A percentile compares a stretch with the other conserved stretches of the same genome.
These are phyloP conservation scores for Andrena flavipes DNA, from an alignment of 2,888 invertebrate species.

Conservation along the genomic window DNA sequence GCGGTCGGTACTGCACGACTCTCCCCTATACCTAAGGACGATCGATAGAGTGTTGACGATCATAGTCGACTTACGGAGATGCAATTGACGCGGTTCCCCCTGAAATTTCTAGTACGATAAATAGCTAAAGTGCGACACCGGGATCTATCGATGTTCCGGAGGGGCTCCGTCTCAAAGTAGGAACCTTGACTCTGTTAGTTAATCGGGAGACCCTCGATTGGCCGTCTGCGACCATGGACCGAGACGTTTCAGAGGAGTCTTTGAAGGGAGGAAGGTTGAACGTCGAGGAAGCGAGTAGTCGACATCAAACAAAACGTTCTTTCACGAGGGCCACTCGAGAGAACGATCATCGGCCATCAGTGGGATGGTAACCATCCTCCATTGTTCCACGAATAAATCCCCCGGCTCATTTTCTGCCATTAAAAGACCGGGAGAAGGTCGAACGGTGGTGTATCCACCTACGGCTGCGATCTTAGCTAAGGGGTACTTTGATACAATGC, in stretches of 20 bases:
- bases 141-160: neutral
- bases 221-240: slow-evolving; percentile 20
- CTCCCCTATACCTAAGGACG: no score
- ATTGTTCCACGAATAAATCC: slow-evolving; percentile 54
- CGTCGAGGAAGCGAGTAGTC: slow-evolving; percentile 23
- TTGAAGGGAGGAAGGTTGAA: slow-evolving; percentile 33
- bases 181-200: slow-evolving; percentile 19
- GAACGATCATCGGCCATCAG: slow-evolving; percentile 48
- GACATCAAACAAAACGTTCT: slow-evolving; percentile 53
- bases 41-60: slow-evolving; percentile 2
- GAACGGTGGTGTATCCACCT: slow-evolving; percentile 20
- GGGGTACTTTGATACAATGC: slow-evolving; percentile 9
- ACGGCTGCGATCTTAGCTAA: slow-evolving; percentile 14
- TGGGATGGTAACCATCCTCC: slow-evolving; percentile 35
- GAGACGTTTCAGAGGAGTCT: slow-evolving; percentile 7
- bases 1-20: no score
- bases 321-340: slow-evolving; percentile 35
- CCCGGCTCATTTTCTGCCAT: slow-evolving; percentile 28
- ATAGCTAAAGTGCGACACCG: neutral
- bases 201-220: neutral
- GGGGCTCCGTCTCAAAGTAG: neutral
- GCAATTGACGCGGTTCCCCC: neutral
- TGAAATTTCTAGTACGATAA: neutral
- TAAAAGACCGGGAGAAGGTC: slow-evolving; percentile 12
- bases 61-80: neutral